These are phyloP conservation scores for Rotaria macrura DNA, from an alignment of 2,888 invertebrate genomes.

Conservation along the genomic window DNA sequence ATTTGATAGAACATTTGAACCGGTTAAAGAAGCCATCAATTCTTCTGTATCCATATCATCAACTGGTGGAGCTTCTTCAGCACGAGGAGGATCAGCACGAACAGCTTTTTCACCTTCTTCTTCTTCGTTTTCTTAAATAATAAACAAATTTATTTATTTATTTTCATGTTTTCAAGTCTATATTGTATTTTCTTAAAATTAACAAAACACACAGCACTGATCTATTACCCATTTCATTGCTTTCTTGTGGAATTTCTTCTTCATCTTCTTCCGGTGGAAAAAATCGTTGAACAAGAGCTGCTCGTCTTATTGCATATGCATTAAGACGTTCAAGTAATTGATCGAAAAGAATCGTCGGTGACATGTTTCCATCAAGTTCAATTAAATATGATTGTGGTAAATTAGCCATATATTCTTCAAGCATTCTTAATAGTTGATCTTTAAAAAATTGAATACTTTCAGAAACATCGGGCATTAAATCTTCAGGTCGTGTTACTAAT, in stretches of 20 bases:
- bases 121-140: conserved; percentile 42
- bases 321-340: conserved; percentile 29
- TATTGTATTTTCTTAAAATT: too few species aligned
- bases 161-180: too few species aligned
- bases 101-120: conserved; percentile 41
- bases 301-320: conserved; percentile 23
- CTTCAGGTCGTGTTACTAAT: conserved; percentile 45
- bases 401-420: conserved; percentile 50
- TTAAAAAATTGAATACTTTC: conserved; percentile 43
- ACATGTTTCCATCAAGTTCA: conserved; percentile 47
- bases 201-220: too few species aligned
- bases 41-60: conserved; percentile 39
- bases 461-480: conserved; percentile 42
- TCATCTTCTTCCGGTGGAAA: neutral
- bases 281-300: conserved; percentile 18
- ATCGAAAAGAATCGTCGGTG: conserved; percentile 40
- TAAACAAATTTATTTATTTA: conserved; percentile 42
- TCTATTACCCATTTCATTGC: neutral
- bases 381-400: conserved; percentile 48
- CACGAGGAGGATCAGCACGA: conserved; percentile 40
- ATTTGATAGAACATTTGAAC: conserved; percentile 37
- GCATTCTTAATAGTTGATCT: conserved; percentile 42
- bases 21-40: conserved; percentile 38
- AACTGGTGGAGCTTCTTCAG: conserved; percentile 44
- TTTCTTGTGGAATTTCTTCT: neutral